phyloP scores from a whole-genome alignment of 2,113 vertebrate genomes.

The Tragelaphus scriptus region DNA sequence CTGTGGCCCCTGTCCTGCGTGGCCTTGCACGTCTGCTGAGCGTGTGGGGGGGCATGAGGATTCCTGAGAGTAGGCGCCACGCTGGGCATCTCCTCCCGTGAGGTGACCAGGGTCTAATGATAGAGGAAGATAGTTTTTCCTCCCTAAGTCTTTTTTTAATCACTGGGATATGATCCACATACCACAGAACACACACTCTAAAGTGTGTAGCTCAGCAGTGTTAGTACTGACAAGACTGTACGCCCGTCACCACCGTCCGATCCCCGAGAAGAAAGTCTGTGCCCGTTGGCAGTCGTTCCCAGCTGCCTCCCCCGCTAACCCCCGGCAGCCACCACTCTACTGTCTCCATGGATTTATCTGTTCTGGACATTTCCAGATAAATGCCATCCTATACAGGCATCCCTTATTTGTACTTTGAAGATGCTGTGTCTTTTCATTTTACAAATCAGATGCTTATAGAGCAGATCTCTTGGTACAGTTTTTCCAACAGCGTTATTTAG shows the following conservation, averaged over 20 bases:
- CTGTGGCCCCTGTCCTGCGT: not conserved
- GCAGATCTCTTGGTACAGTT: fast-evolving
- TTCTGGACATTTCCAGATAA: not conserved
- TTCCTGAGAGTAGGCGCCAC: not conserved
- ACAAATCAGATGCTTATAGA: not conserved
- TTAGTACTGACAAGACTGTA: fast-evolving
- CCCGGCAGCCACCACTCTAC: fast-evolving
- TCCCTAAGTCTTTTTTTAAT: not conserved
- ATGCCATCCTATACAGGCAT: not conserved
- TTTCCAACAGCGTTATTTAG: not conserved
- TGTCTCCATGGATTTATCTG: not conserved
- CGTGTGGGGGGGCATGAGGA: not conserved
- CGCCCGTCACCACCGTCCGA: not conserved
- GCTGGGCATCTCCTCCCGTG: not conserved
- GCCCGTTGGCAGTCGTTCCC: not conserved
- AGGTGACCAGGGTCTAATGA: not conserved
- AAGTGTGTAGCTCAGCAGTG: not conserved
- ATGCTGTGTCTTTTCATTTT: not conserved
- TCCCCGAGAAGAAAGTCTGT: too few relatives aligned
- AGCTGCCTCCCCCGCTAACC: not conserved
- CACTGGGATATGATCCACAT: not conserved
- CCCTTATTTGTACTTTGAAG: not conserved
- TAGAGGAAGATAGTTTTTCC: not conserved
- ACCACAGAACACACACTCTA: not conserved
- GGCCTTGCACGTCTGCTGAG: not conserved